phyloP scores from a whole-genome alignment of 2,113 vertebrate genomes.

The Saguinus imperator region DNA sequence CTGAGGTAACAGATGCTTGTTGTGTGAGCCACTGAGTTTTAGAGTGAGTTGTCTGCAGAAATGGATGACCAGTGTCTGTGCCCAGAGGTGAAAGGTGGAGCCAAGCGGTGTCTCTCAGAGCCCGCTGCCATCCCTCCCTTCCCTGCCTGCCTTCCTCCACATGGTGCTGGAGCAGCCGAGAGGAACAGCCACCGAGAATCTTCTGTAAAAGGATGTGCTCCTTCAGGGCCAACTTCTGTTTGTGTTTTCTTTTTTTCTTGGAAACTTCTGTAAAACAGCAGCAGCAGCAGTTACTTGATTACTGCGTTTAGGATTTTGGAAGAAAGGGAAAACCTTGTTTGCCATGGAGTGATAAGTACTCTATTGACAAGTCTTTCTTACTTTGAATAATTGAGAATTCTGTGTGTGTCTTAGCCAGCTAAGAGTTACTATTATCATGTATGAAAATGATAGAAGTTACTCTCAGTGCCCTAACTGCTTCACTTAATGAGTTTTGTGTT shows the following conservation, averaged over 20 bases:
- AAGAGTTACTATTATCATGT: background rate
- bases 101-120: background rate
- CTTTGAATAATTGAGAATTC: background rate
- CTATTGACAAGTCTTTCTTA: background rate
- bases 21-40: background rate
- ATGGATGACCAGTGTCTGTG: accelerated
- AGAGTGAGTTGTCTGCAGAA: background rate
- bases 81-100: background rate
- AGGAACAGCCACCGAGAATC: too few species aligned
- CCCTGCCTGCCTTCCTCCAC: background rate
- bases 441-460: too few species aligned
- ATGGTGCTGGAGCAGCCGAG: accelerated
- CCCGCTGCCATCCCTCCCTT: background rate
- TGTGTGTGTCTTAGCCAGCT: background rate
- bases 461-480: background rate
- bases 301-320: background rate
- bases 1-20: background rate
- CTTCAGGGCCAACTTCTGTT: accelerated
- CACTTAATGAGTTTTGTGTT: background rate
- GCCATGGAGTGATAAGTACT: background rate
- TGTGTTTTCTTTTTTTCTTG: too few species aligned
- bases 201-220: background rate
- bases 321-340: background rate
- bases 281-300: background rate
- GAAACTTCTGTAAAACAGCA: background rate